Base-by-base conservation (phyloP, 1,140 invertebrate genomes). In the Lamellibrachia luymesi region DNA sequence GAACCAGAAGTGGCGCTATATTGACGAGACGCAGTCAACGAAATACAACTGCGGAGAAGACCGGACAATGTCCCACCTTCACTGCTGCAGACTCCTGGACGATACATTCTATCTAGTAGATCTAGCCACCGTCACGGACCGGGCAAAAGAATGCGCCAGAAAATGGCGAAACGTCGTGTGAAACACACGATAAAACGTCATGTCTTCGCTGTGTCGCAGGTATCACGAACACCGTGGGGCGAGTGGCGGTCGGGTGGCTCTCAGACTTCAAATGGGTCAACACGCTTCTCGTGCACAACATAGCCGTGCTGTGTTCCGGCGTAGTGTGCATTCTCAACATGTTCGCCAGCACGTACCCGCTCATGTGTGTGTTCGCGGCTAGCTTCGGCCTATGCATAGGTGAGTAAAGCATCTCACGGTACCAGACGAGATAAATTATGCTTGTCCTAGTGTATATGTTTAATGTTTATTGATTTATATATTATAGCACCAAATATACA, bases 361-460 rank as follows among this genome's bases (percentile, higher is more conserved):
- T 97, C 91, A 98, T 99, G 94, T 97, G 98, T 50, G 96, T 97
- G 2, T 98, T 98, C 96, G 97, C 98, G n/a, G 97, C 98, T 92
- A 97, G 98, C 94, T 99, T 99, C 96, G 99, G 99, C 92, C 97
- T 99, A 94, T 98, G 99, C 95, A 98, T 99, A 93, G 98, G 98
- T 99, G 97, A 98, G 98, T 98, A 22, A 2, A 80, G 64, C 25
- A 22, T 80, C 7, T 4, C 13, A 0, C 17, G 64, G 13, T 22
- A 6, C 64, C 64, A 80, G 13, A 22, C 8, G 64, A 4, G 13
- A 8, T 10, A 38, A 38, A 38, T 38, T 0, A 38, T 38, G 38
- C 38, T 38, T 38, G 38, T 38, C 38, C 1, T 38, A 0, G 38
- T 38, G 38, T 1, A 38, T 38, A 38, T 38, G 38, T 38, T 38